A percentile compares a stretch with the other conserved stretches of the same genome.
Evolutionary conservation across 2,888 invertebrate species (phyloP).

Genomic region (Brachynemurus nebulosus): DNA sequence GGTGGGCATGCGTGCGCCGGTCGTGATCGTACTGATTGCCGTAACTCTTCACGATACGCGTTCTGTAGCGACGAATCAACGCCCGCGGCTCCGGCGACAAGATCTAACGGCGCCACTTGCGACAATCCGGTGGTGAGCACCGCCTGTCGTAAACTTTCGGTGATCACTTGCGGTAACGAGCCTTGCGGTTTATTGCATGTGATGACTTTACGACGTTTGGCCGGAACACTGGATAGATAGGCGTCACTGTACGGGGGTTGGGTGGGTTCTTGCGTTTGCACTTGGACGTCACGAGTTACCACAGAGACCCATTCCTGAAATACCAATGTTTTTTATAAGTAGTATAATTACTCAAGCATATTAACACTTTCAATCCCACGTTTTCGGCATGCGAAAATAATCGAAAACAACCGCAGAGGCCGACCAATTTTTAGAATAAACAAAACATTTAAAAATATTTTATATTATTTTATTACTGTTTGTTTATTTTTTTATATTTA

Average conservation of each 20-base stretch:
- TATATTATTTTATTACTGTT: no score
- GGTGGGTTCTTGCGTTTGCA: conserved; percentile 46
- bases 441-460: no score
- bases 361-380: background rate
- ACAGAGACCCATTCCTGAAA: conserved; percentile 74
- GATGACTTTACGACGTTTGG: conserved; percentile 70
- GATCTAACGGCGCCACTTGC: conserved; percentile 31
- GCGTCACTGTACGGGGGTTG: conserved; percentile 70
- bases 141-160: conserved; percentile 24
- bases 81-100: conserved; percentile 35
- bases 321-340: no score
- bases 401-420: no score
- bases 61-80: conserved; percentile 34
- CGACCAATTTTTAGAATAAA: no score
- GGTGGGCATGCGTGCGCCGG: conserved; percentile 31
- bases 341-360: background rate
- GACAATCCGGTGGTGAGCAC: conserved; percentile 37
- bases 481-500: no score
- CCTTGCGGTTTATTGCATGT: conserved; percentile 29
- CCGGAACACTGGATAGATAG: conserved; percentile 79
- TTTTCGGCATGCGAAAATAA: background rate
- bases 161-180: conserved; percentile 30
- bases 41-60: conserved; percentile 38
- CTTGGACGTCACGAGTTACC: conserved; percentile 63
- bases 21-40: conserved; percentile 32